Percentiles rank a stretch among this genome's conserved stretches.
Evolutionary conservation across 2,888 invertebrate genomes (phyloP).

Genomic region (Ptilodon capucinus): DNA sequence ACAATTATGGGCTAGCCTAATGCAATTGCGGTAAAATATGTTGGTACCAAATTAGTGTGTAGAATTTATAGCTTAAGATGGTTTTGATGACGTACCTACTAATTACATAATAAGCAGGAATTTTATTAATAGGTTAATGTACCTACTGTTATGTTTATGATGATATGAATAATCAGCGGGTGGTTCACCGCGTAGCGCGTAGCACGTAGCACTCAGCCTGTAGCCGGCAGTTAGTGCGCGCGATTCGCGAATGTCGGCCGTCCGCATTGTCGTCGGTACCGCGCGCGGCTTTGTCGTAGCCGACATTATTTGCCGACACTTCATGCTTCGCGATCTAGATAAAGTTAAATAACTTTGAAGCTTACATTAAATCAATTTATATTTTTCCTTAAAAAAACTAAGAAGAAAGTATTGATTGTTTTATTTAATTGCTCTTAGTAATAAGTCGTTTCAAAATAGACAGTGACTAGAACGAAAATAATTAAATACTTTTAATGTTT

Average conservation of each 20-base stretch:
- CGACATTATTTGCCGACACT: constrained; percentile 1
- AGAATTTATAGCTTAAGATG: too few relatives aligned
- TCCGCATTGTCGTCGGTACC: constrained; percentile 33
- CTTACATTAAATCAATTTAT: too few relatives aligned
- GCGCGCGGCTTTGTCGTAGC: background rate
- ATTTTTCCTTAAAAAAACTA: too few relatives aligned
- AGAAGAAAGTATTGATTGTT: too few relatives aligned
- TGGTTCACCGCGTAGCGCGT: background rate
- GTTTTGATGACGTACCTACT: background rate
- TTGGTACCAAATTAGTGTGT: too few relatives aligned
- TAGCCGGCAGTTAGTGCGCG: constrained; percentile 64
- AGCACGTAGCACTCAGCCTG: constrained; percentile 34
- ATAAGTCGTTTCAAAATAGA: too few relatives aligned
- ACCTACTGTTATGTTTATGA: background rate
- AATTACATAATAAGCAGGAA: background rate
- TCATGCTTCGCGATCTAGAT: background rate
- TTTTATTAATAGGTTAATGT: background rate
- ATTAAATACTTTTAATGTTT: too few relatives aligned
- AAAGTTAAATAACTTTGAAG: background rate
- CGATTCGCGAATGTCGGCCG: constrained; percentile 67
- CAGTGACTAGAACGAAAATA: too few relatives aligned
- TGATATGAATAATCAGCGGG: background rate
- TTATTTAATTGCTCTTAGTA: too few relatives aligned
- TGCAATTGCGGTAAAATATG: too few relatives aligned
- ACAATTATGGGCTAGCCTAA: too few relatives aligned